phyloP scores from a whole-genome alignment of 2,113 vertebrate genomes.

The Percopsis transmontana region DNA sequence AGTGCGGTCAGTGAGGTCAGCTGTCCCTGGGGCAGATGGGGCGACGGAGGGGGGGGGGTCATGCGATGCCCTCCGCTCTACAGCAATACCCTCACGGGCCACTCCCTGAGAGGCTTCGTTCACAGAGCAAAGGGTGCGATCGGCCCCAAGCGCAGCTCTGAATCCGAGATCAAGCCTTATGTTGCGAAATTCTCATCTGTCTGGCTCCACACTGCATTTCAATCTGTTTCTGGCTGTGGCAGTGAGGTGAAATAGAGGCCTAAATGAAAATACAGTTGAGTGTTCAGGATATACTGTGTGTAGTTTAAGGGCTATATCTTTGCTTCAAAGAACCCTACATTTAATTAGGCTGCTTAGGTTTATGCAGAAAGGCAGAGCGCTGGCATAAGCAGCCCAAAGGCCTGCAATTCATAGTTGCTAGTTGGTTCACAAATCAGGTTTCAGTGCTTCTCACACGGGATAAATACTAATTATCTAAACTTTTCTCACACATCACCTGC shows the following conservation, averaged over 20 bases:
- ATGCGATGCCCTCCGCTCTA: conserved; percentile 46
- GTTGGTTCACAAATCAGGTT: background rate
- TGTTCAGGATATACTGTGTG: conserved; percentile 30
- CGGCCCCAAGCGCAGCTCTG: conserved; percentile 49
- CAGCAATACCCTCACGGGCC: conserved; percentile 49
- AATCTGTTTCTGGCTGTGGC: conserved; percentile 51
- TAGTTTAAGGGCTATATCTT: conserved; percentile 44
- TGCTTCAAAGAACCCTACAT: conserved; percentile 43
- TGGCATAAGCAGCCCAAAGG: conserved; percentile 31
- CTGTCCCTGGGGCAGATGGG: conserved; percentile 30
- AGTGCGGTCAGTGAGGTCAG: conserved; percentile 63
- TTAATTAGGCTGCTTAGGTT: conserved; percentile 49
- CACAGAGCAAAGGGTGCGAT: conserved; percentile 53
- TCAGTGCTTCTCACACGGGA: conserved; percentile 8
- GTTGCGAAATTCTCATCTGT: conserved; percentile 57
- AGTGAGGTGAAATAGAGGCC: conserved; percentile 43
- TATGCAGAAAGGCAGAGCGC: conserved; percentile 38
- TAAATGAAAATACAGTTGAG: conserved; percentile 45
- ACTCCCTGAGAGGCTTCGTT: conserved; percentile 51
- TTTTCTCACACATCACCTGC: conserved; percentile 27
- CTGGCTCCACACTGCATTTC: conserved; percentile 55
- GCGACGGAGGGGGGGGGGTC: conserved; percentile 1
- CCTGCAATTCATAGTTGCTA: conserved; percentile 1
- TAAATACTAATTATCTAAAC: conserved; percentile 50
- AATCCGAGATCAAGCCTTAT: conserved; percentile 60